phyloP scores from a whole-genome alignment of 1,140 invertebrate genomes.

The Drosophila tsacasi region DNA sequence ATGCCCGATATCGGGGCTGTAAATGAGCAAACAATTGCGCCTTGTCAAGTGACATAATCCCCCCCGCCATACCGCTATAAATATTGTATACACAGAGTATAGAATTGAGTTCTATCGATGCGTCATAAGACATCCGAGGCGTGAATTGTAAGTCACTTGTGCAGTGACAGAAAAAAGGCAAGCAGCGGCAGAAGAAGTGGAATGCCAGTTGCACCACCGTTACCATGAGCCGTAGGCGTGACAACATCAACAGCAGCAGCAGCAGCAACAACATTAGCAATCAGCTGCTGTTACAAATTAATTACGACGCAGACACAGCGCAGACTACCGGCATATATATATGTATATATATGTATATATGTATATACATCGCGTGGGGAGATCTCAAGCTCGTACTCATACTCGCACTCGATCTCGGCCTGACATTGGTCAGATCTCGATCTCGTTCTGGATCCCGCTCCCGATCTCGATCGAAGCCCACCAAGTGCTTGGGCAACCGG shows the following conservation, averaged over 20 bases:
- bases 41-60: conserved; percentile 75
- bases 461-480: conserved; percentile 30
- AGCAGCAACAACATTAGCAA: conserved; percentile 10
- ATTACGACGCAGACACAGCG: conserved; percentile 59
- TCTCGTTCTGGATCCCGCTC: conserved; percentile 14
- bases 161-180: background rate
- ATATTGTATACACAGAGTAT: conserved; percentile 63
- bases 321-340: conserved; percentile 30
- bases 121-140: conserved; percentile 25
- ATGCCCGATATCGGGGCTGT: conserved; percentile 50
- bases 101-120: conserved; percentile 49
- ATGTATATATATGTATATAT: background rate
- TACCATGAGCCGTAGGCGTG: conserved; percentile 25
- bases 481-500: conserved; percentile 36
- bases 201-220: conserved; percentile 23
- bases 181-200: background rate
- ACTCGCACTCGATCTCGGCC: conserved; percentile 16
- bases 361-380: conserved; percentile 50
- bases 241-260: conserved; percentile 9
- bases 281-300: conserved; percentile 66
- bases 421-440: conserved; percentile 39
- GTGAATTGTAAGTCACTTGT: conserved; percentile 16
- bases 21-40: conserved; percentile 64
- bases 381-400: conserved; percentile 11
- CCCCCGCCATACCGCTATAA: conserved; percentile 37